Base-by-base conservation (phyloP, 2,888 invertebrate species). In the Heteromyza rotundicornis region DNA sequence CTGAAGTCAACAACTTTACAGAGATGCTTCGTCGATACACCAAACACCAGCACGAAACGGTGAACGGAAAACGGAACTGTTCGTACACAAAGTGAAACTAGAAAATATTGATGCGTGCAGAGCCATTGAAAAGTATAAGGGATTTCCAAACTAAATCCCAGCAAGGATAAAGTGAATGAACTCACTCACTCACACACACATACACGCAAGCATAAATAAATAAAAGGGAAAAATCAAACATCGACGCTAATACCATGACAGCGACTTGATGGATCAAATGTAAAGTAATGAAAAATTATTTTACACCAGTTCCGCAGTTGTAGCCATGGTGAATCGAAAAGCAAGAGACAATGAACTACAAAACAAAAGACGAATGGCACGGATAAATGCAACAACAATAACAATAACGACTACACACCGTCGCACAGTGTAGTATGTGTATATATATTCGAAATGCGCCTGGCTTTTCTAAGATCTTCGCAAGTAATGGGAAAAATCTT, bases 251-350 rank as follows among this genome's bases (percentile, higher is more conserved):
- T 40, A 40, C 40, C 40, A 40, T 40, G 40, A 40, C 40, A 40
- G n/a, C n/a, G n/a, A n/a, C n/a, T n/a, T n/a, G n/a, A 40, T n/a
- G 40, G 12, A 5, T 27, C 27, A 27, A 27, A 3, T 40, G 10
- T n/a, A 40, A 40, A 40, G 40, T 40, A 40, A 40, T 40, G 40
- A 40, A 40, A 40, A 40, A 40, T 40, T 14, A 40, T 40, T 40
- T 40, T 32, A 32, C 32, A 32, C 7, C n/a, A n/a, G n/a, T n/a
- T n/a, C n/a, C n/a, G n/a, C n/a, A n/a, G n/a, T n/a, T n/a, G n/a
- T n/a, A n/a, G n/a, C n/a, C n/a, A n/a, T n/a, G n/a, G n/a, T n/a
- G 27, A 27, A 5, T 27, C 14, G 40, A n/a, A 40, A 40, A 40
- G n/a, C n/a, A 40, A 40, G 14, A 40, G 14, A n/a, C 16, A 40